Evolutionary conservation across 2,113 vertebrate genomes (phyloP).

Genomic region (Urocolius indicus): DNA sequence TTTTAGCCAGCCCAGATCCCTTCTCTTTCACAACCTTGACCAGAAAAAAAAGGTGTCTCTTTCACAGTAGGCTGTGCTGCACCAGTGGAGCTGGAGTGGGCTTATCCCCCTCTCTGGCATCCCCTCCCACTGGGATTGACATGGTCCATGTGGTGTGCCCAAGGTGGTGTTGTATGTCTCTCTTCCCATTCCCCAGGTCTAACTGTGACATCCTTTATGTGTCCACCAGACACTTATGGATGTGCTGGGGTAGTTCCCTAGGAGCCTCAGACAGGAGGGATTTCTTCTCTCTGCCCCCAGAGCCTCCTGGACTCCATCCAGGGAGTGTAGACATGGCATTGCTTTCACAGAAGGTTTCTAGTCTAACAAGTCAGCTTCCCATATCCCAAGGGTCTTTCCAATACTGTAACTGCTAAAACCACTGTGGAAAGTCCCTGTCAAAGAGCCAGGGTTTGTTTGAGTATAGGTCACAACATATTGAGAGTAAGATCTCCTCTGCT

Average conservation of each 20-base stretch:
- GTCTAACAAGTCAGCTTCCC: conserved; percentile 2
- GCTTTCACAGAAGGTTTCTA: conserved; percentile 8
- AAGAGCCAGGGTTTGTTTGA: conserved; percentile 16
- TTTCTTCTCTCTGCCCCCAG: not conserved
- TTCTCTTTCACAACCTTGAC: not conserved
- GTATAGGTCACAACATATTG: not conserved
- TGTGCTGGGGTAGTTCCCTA: not conserved
- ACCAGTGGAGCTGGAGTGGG: not conserved
- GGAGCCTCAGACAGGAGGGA: not conserved
- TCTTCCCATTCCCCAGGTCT: not conserved
- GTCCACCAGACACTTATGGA: not conserved
- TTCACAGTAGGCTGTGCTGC: not conserved
- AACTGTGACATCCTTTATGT: accelerated
- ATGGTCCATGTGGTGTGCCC: accelerated
- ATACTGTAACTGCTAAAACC: conserved; percentile 10
- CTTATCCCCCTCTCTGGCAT: not conserved
- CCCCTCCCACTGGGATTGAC: not conserved
- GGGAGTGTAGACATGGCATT: not conserved
- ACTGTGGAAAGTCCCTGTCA: conserved; percentile 58
- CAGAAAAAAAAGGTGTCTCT: not conserved
- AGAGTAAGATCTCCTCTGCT: not conserved
- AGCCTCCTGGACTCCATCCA: not conserved
- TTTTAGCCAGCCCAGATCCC: not conserved
- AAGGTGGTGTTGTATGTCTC: not conserved
- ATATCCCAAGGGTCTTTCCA: conserved; percentile 56